A percentile compares a stretch with the other conserved stretches of the same genome.
Evolutionary conservation across 2,113 vertebrate genomes (phyloP).

Genomic region (Caretta caretta): DNA sequence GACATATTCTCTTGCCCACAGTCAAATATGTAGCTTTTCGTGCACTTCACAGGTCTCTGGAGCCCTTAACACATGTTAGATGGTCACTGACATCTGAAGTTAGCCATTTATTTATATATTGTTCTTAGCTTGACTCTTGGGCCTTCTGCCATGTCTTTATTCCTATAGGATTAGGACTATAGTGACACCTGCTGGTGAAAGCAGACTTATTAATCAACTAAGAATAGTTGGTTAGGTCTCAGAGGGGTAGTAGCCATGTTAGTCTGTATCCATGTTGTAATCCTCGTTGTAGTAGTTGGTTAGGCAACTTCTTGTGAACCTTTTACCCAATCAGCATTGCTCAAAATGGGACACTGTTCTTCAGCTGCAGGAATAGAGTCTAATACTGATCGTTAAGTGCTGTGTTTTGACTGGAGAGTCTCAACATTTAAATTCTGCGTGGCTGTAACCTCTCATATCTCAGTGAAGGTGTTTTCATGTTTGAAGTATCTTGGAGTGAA

Average conservation of each 20-base stretch:
- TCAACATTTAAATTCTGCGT: background rate
- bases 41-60: too few species aligned
- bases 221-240: background rate
- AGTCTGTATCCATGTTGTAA: too few species aligned
- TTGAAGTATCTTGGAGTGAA: background rate
- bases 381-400: background rate
- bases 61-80: rapidly evolving
- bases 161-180: background rate
- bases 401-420: background rate
- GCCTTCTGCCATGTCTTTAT: background rate
- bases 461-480: background rate
- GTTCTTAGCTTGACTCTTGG: background rate
- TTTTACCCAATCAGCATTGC: background rate
- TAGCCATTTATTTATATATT: background rate
- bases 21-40: rapidly evolving
- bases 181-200: constrained; percentile 27
- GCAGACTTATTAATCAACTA: rapidly evolving
- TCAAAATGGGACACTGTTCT: background rate
- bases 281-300: too few species aligned
- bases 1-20: rapidly evolving
- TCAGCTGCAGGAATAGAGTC: background rate
- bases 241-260: background rate
- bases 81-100: rapidly evolving
- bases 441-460: background rate
- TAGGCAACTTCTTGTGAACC: too few species aligned